These are phyloP conservation scores for Malurus cyaneus DNA, from an alignment of 2,113 vertebrate species.

Conservation along the genomic window DNA sequence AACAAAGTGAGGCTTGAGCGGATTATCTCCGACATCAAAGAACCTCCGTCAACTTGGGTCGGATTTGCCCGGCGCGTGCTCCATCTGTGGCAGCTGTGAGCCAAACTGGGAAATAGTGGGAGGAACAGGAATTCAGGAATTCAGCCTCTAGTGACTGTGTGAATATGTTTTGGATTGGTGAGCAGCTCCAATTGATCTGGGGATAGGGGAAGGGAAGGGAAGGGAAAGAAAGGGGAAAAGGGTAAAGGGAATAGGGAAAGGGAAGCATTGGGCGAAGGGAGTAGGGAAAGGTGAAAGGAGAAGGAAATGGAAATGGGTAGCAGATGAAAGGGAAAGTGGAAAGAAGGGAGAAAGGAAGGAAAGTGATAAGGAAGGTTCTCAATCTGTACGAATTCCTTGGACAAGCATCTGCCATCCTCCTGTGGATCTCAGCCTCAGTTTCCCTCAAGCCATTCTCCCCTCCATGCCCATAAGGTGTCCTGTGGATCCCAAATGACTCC, in stretches of 20 bases:
- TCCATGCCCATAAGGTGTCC: no score
- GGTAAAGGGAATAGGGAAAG: fast-evolving
- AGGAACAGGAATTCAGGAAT: not conserved
- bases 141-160: not conserved
- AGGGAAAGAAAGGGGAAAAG: no score
- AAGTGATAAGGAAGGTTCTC: no score
- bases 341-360: not conserved
- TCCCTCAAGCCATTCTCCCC: no score
- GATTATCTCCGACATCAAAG: not conserved
- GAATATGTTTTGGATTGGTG: not conserved
- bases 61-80: not conserved
- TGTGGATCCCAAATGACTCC: not conserved
- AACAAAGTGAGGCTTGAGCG: not conserved
- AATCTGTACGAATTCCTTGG: no score
- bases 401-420: no score
- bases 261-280: no score
- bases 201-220: fast-evolving
- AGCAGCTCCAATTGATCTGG: fast-evolving
- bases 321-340: fast-evolving
- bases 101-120: not conserved
- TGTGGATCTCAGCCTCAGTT: not conserved
- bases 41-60: not conserved
- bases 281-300: no score
- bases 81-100: not conserved
- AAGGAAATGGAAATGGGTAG: no score